Evolutionary conservation across 2,797 vertebrate genomes (phyloP), one percentile per base, ranked within the genome.

Genomic region (Helostoma temminkii): DNA sequence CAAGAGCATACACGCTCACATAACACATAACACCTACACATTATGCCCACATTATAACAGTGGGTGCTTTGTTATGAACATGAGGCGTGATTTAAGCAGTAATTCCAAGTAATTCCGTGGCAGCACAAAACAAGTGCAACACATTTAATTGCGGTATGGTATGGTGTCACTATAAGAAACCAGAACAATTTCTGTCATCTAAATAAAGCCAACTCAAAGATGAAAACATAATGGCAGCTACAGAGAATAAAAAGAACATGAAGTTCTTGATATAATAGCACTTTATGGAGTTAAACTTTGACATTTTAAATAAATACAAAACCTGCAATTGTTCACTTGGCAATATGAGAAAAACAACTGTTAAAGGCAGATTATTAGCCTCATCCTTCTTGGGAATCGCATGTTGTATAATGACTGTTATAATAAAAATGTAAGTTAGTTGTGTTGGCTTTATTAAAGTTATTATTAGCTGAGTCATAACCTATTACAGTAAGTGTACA

Each of bases 61-160:
- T 71, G 74, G 83, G 80, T 57, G 88, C 86, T 89, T 91, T 91
- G 87, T 92, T 90, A 90, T 83, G 86, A 78, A 83, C 86, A 86
- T 42, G 73, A 83, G 62, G 30, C 61, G 77, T 36, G 81, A 88
- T 87, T 87, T 76, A 87, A 85, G 56, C 59, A 69, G 61, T 66
- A 78, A 75, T 66, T 83, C 84, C 77, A 83, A 82, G 76, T 64
- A 59, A 86, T 85, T 88, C 71, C 63, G 78, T 59, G 76, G 78
- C 82, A 74, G 73, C 80, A 74, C 64, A 59, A 81, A 85, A 83
- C 76, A 82, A 84, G 71, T 88, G 84, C 90, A 86, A 92, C 90
- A 92, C 88, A 89, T 92, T 91, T 92, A 92, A 93, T 92, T 37
- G 15, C 36, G 81, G 62, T 54, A 78, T 75, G 54, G 72, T 73